phyloP scores from a whole-genome alignment of 2,113 vertebrate species.

The Stictonetta naevosa region DNA sequence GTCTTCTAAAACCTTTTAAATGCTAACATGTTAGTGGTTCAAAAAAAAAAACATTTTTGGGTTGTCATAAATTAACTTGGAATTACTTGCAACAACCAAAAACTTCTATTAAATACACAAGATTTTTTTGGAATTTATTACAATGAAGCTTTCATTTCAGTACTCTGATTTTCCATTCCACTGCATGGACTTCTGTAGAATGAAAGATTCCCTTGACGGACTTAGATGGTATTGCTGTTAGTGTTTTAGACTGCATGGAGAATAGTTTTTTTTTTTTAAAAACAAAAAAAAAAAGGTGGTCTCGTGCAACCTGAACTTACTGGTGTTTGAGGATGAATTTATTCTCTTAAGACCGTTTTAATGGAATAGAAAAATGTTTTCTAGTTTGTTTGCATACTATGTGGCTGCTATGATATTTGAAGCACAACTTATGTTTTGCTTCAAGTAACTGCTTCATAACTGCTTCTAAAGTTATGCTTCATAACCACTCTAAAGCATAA shows the following conservation, averaged over 20 bases:
- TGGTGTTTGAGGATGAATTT: background rate
- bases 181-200: background rate
- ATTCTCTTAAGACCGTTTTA: background rate
- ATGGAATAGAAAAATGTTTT: background rate
- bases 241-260: background rate
- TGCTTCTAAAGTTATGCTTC: too few species aligned
- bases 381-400: background rate
- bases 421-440: background rate
- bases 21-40: background rate
- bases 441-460: too few species aligned
- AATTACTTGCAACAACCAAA: background rate
- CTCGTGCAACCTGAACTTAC: background rate
- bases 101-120: background rate
- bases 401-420: background rate
- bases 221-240: background rate
- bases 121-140: too few species aligned
- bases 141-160: background rate
- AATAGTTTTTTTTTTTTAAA: background rate
- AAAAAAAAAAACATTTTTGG: background rate
- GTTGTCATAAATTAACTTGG: background rate
- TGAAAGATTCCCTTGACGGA: background rate
- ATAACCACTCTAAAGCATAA: background rate
- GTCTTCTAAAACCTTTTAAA: background rate
- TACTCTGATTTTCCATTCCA: background rate
- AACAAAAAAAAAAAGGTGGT: background rate